Percentiles rank a stretch among this genome's conserved stretches.
Evolutionary conservation across 2,888 invertebrate genomes (phyloP).

Genomic region (Hypercompe scribonia): DNA sequence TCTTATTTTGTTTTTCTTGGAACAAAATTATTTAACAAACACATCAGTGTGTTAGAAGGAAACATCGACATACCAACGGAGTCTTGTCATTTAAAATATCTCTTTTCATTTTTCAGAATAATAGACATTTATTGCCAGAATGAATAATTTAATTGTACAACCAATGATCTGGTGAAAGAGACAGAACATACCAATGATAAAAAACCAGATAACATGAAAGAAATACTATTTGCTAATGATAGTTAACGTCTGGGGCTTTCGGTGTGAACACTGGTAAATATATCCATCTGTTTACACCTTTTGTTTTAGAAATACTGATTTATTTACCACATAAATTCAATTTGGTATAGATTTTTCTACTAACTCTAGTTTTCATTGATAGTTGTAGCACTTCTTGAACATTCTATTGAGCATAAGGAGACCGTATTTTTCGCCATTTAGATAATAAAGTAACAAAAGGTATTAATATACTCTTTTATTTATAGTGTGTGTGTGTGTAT

Average conservation of each 20-base stretch:
- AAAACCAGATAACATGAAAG: conserved; percentile 12
- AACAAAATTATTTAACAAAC: background rate
- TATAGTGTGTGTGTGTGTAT: too few relatives aligned
- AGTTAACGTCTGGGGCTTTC: conserved; percentile 13
- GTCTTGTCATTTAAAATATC: background rate
- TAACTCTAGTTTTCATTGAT: background rate
- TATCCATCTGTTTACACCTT: conserved; percentile 25
- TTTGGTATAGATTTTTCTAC: conserved; percentile 3
- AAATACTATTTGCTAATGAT: conserved; percentile 20
- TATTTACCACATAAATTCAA: conserved; percentile 11
- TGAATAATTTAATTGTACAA: background rate
- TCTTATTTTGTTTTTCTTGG: background rate
- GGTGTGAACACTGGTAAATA: conserved; percentile 24
- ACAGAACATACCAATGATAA: conserved; percentile 8
- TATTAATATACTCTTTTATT: too few relatives aligned
- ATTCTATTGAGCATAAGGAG: too few relatives aligned
- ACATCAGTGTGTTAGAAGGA: background rate
- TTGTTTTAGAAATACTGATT: conserved; percentile 24
- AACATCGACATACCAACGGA: background rate
- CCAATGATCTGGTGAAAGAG: background rate
- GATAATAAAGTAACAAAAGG: background rate
- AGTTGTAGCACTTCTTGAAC: background rate
- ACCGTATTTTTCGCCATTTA: background rate
- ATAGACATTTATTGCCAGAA: background rate
- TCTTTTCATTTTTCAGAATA: background rate